phyloP scores from a whole-genome alignment of 2,797 vertebrate species.

The Acanthis flammea region DNA sequence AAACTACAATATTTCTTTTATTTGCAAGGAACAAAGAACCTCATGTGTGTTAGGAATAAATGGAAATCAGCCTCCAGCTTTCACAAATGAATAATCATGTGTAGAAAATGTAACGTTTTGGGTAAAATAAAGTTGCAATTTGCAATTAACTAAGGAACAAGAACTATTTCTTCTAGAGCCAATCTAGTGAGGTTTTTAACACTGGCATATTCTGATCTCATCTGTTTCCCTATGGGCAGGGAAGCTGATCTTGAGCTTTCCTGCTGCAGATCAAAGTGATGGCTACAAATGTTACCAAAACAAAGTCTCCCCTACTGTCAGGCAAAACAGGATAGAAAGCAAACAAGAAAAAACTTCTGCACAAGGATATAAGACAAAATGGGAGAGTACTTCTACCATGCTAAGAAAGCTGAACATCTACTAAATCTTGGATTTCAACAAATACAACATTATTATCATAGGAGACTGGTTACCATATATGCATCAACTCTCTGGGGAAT shows the following conservation, averaged over 20 bases:
- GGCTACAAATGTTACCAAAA: constrained; percentile 7
- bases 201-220: constrained; percentile 21
- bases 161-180: background rate
- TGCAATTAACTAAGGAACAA: constrained; percentile 1
- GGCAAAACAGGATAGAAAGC: constrained; percentile 25
- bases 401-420: background rate
- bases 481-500: background rate
- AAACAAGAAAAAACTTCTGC: background rate
- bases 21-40: background rate
- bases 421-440: background rate
- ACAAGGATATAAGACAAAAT: background rate
- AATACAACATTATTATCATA: background rate
- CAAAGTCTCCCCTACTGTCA: background rate
- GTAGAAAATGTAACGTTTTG: background rate
- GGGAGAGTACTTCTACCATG: background rate
- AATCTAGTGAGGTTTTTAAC: background rate
- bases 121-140: constrained; percentile 1
- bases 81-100: background rate
- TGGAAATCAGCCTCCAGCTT: constrained; percentile 1
- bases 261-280: constrained; percentile 31
- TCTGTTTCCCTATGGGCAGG: constrained; percentile 11
- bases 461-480: background rate
- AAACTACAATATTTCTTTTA: background rate
- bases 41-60: background rate
- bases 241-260: constrained; percentile 1